phyloP scores from a whole-genome alignment of 2,113 vertebrate genomes.

The Ivindomyrus marchei region DNA sequence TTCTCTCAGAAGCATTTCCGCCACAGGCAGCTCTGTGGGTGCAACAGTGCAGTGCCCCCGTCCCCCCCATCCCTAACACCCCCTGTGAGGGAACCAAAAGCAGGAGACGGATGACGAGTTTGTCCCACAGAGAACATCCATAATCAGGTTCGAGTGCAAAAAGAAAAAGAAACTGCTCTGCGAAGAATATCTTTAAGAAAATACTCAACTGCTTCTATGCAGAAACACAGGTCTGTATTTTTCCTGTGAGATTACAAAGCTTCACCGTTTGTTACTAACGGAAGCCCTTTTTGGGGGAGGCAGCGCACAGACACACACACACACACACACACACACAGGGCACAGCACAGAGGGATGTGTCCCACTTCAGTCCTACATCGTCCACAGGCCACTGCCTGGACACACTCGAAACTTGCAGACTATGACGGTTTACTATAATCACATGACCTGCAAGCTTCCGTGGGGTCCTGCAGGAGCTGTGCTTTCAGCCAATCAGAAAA shows the following conservation, averaged over 20 bases:
- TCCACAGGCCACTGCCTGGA: not conserved
- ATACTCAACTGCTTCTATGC: conserved; percentile 2
- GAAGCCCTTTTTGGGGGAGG: conserved; percentile 51
- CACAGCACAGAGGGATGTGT: not conserved
- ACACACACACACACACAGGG: conserved; percentile 27
- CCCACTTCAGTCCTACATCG: not conserved
- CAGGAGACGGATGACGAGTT: not conserved
- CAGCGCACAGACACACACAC: conserved; percentile 33
- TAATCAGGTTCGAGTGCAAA: conserved; percentile 23
- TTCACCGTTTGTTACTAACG: conserved; percentile 21
- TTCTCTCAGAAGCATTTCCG: not conserved
- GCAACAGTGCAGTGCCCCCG: not conserved
- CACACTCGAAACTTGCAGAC: not conserved
- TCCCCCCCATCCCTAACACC: not conserved
- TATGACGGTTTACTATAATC: not conserved
- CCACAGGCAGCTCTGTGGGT: not conserved
- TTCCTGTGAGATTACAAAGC: conserved; percentile 30
- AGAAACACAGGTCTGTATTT: conserved; percentile 18
- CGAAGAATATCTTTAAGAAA: conserved; percentile 17
- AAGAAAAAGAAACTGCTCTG: conserved; percentile 3
- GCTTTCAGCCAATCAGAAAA: not conserved
- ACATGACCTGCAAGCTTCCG: not conserved
- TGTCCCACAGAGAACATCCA: not conserved
- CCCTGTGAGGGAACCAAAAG: not conserved
- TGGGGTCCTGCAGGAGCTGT: not conserved